These are phyloP conservation scores for Sparidentex hasta DNA, from an alignment of 2,797 vertebrate genomes.

Conservation along the genomic window DNA sequence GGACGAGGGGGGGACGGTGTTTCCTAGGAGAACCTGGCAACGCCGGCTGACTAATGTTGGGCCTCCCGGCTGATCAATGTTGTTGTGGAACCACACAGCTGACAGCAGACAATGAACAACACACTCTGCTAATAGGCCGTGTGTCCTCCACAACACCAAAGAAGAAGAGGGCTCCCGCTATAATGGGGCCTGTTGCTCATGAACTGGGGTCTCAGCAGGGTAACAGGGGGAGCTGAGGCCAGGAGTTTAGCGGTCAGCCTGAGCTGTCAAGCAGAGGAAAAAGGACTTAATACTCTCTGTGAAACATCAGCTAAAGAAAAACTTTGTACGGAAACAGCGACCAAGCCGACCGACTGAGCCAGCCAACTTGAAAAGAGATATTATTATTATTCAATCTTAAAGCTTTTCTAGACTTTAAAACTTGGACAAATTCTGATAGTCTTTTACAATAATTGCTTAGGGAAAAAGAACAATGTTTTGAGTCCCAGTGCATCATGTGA, in stretches of 20 bases:
- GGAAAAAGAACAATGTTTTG: no score
- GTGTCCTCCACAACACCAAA: slow-evolving; percentile 66
- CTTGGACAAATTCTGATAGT: no score
- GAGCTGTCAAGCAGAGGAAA: slow-evolving; percentile 14
- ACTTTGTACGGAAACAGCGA: no score
- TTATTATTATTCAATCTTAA: no score
- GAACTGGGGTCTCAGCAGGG: slow-evolving; percentile 54
- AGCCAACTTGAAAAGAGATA: no score
- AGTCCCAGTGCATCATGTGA: no score
- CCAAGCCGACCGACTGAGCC: no score
- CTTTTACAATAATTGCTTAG: no score
- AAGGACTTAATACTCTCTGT: background rate
- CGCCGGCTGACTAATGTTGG: slow-evolving; percentile 51
- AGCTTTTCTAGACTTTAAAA: no score
- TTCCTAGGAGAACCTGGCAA: slow-evolving; percentile 74
- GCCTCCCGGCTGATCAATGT: slow-evolving; percentile 71
- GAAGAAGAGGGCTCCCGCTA: slow-evolving; percentile 54
- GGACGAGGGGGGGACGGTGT: slow-evolving; percentile 29
- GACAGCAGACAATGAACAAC: slow-evolving; percentile 77
- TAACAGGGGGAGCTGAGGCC: slow-evolving; percentile 28
- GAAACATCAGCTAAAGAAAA: no score
- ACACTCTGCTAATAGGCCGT: slow-evolving; percentile 76
- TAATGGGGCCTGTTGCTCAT: slow-evolving; percentile 45
- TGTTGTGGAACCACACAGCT: slow-evolving; percentile 73
- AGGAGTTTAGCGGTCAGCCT: slow-evolving; percentile 35